Evolutionary conservation across 2,888 invertebrate species (phyloP).

Genomic region (Conomelus anceps): DNA sequence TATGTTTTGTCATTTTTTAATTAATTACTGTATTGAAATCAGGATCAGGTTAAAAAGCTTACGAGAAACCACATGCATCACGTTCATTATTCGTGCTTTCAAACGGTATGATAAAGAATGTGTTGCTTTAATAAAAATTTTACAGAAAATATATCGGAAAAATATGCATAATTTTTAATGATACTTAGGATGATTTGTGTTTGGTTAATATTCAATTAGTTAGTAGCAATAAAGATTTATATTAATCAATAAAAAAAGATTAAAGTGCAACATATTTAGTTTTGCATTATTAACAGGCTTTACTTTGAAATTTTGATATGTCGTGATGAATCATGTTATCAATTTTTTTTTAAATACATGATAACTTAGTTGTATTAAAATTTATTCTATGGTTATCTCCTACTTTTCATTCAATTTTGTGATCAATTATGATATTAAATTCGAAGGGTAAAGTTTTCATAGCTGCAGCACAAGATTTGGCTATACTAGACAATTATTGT

Average conservation of each 20-base stretch:
- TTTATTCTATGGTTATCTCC: not conserved
- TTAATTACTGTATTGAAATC: not conserved
- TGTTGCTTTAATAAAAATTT: too few relatives aligned
- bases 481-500: not conserved
- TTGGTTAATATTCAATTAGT: too few relatives aligned
- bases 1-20: not conserved
- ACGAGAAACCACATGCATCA: not conserved
- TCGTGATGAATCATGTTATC: not conserved
- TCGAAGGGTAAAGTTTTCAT: not conserved
- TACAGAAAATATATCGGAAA: too few relatives aligned
- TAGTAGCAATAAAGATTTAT: too few relatives aligned
- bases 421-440: not conserved
- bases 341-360: too few relatives aligned
- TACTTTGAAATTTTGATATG: not conserved
- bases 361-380: not conserved
- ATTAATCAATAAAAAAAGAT: too few relatives aligned
- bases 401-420: not conserved
- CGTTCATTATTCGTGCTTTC: too few relatives aligned
- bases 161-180: too few relatives aligned
- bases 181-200: too few relatives aligned
- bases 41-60: not conserved
- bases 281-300: too few relatives aligned
- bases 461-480: not conserved
- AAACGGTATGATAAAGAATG: too few relatives aligned
- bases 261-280: too few relatives aligned